A percentile compares a stretch with the other conserved stretches of the same genome.
Conservation (phyloP, 2,113 vertebrate genomes). For the Cryptoleucopteryx plumbea region DNA sequence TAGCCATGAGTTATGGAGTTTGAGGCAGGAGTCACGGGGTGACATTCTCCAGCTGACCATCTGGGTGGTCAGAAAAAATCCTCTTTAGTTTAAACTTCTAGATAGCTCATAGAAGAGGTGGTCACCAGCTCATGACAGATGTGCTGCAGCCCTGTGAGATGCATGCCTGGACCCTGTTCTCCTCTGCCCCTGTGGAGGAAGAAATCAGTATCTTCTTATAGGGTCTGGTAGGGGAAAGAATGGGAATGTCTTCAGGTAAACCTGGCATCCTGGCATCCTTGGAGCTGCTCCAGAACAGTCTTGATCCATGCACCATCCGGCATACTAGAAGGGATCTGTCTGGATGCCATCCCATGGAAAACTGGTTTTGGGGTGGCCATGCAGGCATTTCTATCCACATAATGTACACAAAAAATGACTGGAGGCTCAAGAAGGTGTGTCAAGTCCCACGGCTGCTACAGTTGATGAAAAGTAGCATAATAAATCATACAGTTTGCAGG, state of each 20-base stretch:
- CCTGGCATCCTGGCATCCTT: neutral
- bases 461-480: neutral
- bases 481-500: neutral
- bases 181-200: neutral
- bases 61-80: neutral
- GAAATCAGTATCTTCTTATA: neutral
- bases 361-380: neutral
- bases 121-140: neutral
- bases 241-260: rapidly evolving
- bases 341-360: neutral
- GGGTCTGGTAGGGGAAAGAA: neutral
- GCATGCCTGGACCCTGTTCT: neutral
- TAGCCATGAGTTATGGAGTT: neutral
- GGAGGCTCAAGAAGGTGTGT: neutral
- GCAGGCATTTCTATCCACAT: neutral
- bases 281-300: neutral
- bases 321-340: neutral
- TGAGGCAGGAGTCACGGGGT: neutral
- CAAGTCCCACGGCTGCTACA: neutral
- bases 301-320: neutral
- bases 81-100: neutral
- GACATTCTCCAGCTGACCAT: neutral
- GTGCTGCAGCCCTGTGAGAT: neutral
- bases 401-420: neutral
- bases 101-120: neutral